Evolutionary conservation across 2,888 invertebrate species (phyloP), one percentile per base, ranked within the genome.

Genomic region (Acrocyrtus sp.): DNA sequence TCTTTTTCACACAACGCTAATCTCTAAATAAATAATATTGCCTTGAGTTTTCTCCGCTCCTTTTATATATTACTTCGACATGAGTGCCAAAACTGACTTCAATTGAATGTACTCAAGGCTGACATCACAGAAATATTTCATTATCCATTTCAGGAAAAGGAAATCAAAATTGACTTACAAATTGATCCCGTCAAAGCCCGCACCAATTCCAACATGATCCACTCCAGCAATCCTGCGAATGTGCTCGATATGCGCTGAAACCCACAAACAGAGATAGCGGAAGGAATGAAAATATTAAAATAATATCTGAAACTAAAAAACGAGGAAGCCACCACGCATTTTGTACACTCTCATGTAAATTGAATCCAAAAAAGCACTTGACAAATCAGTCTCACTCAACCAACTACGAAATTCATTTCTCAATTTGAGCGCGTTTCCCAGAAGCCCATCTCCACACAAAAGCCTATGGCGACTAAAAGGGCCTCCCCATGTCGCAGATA

Each of bases 141-240:
- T n/a, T n/a, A n/a, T n/a, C 34, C 12, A 12, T 5, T 34, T 34
- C 12, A 34, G 34, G 34, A 5, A 34, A n/a, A 34, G 34, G 34
- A 5, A 34, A 8, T 34, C 34, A 54, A 69, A 54, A 69, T 61
- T 69, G 68, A 91, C 93, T 93, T 87, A 95, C 94, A 90, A 90
- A 88, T 93, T 92, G 85, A 94, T 94, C 81, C 94, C 93, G 83
- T 95, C 94, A 85, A 92, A 95, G 47, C 94, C 94, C 27, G 94
- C 94, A 24, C 94, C 94, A 78, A 94, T 87, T 61, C 61, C 94
- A 77, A 94, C 93, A 84, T 94, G 93, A 84, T 93, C 92, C 80
- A 93, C 89, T 65, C 94, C 94, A 5, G 91, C 92, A 78, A 94
- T 90, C 66, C 88, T 87, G 80, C 93, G 88, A 83, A 94, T 92